A percentile compares a stretch with the other conserved stretches of the same genome.
These are phyloP conservation scores for Epizoanthus stellaris DNA, from an alignment of 92 coral and sea anemone genomes.

Conservation along the genomic window DNA sequence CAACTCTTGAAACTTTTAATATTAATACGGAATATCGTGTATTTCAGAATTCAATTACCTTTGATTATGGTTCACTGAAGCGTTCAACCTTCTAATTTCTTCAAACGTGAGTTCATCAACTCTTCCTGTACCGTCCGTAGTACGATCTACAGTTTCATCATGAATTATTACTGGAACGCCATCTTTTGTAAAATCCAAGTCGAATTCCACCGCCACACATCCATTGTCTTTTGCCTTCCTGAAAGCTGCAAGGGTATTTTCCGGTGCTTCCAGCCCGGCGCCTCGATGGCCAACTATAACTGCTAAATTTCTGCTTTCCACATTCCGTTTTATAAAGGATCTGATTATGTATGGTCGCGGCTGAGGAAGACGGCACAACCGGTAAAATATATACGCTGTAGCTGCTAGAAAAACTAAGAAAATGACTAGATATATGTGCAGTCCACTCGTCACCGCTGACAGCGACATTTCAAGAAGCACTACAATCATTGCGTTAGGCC, in stretches of 20 bases:
- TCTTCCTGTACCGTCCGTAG: constrained; percentile 89
- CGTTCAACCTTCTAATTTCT: constrained; percentile 72
- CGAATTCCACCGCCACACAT: constrained; percentile 92
- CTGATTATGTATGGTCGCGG: constrained; percentile 89
- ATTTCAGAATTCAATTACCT: constrained; percentile 47
- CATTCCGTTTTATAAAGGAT: constrained; percentile 75
- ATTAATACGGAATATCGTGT: too few relatives aligned
- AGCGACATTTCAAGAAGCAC: constrained; percentile 85
- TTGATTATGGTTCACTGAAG: constrained; percentile 68
- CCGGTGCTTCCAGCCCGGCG: constrained; percentile 85
- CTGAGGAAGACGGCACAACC: constrained; percentile 85
- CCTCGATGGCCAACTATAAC: constrained; percentile 91
- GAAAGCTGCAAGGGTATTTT: constrained; percentile 90
- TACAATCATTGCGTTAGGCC: constrained; percentile 71
- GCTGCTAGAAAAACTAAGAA: constrained; percentile 67
- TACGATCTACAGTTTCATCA: constrained; percentile 91
- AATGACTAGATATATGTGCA: constrained; percentile 78
- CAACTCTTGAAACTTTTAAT: too few relatives aligned
- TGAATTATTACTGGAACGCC: constrained; percentile 97
- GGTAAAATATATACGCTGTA: constrained; percentile 66
- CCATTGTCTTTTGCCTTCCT: constrained; percentile 88
- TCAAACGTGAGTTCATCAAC: constrained; percentile 79
- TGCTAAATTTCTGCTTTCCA: constrained; percentile 65
- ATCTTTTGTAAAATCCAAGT: constrained; percentile 94
- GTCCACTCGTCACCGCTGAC: constrained; percentile 78